These are phyloP conservation scores for Chaetodon trifascialis DNA, from an alignment of 2,113 vertebrate genomes.

Conservation along the genomic window DNA sequence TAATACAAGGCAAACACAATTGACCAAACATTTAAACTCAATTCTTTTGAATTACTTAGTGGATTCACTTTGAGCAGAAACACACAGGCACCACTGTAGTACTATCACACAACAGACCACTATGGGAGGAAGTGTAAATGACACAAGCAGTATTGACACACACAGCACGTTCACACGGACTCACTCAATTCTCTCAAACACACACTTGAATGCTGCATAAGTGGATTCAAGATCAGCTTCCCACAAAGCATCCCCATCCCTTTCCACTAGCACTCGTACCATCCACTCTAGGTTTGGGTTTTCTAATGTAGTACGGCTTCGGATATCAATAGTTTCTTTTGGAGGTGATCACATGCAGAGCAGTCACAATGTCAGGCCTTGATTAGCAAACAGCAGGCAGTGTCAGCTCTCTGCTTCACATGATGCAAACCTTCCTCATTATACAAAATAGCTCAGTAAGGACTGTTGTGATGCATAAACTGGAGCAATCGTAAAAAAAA, in stretches of 20 bases:
- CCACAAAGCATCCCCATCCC: background rate
- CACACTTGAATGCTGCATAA: constrained; percentile 26
- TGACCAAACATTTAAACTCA: background rate
- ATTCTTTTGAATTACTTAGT: background rate
- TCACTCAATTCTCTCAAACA: constrained; percentile 22
- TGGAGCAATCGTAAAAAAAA: background rate
- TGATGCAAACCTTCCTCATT: background rate
- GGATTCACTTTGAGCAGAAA: background rate
- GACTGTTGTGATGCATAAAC: background rate
- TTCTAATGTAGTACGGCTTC: background rate
- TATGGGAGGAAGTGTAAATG: constrained; percentile 45
- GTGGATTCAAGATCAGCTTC: constrained; percentile 20
- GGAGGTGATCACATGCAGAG: background rate
- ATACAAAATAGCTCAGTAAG: background rate
- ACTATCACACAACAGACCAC: constrained; percentile 6
- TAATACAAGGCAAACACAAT: background rate
- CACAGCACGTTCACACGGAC: constrained; percentile 25
- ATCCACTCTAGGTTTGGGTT: constrained; percentile 1
- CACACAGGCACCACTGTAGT: background rate
- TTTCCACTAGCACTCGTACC: background rate
- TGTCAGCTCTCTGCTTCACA: background rate
- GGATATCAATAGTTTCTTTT: constrained; percentile 6
- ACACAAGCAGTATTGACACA: constrained; percentile 38
- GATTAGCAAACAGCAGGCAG: constrained; percentile 11
- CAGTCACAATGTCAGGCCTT: background rate